Evolutionary conservation across 2,888 invertebrate species (phyloP).

Genomic region (Cheilosia urbana): DNA sequence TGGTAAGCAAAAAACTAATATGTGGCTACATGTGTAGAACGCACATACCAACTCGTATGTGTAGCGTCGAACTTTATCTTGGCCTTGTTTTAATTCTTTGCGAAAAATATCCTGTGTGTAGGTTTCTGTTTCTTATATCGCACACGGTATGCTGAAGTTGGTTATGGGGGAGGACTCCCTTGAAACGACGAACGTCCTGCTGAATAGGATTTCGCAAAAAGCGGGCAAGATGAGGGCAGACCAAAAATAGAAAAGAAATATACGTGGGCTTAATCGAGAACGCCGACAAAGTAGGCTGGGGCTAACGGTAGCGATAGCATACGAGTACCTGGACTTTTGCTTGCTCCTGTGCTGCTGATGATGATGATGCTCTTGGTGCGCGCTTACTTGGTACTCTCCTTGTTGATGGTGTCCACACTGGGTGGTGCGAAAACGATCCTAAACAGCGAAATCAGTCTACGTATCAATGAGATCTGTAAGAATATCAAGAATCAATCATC

Average conservation of each 20-base stretch:
- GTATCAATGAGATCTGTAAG: too few relatives aligned
- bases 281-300: constrained; percentile 47
- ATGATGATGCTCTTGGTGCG: constrained; percentile 47
- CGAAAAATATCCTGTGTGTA: constrained; percentile 68
- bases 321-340: constrained; percentile 64
- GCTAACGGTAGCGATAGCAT: constrained; percentile 45
- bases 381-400: constrained; percentile 45
- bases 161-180: constrained; percentile 30
- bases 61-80: constrained; percentile 61
- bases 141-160: constrained; percentile 48
- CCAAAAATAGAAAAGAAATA: constrained; percentile 52
- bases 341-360: constrained; percentile 51
- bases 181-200: constrained; percentile 5
- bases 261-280: constrained; percentile 44
- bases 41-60: constrained; percentile 52
- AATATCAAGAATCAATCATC: too few relatives aligned
- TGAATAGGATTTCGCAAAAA: constrained; percentile 23
- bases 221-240: constrained; percentile 48
- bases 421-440: constrained; percentile 33
- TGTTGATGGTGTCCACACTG: constrained; percentile 18
- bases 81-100: constrained; percentile 72
- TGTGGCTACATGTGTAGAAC: constrained; percentile 22
- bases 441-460: too few relatives aligned
- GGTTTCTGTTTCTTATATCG: constrained; percentile 35
- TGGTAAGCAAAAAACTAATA: constrained; percentile 65